These are phyloP conservation scores for Penelope pileata DNA, from an alignment of 2,113 vertebrate species.

Conservation along the genomic window DNA sequence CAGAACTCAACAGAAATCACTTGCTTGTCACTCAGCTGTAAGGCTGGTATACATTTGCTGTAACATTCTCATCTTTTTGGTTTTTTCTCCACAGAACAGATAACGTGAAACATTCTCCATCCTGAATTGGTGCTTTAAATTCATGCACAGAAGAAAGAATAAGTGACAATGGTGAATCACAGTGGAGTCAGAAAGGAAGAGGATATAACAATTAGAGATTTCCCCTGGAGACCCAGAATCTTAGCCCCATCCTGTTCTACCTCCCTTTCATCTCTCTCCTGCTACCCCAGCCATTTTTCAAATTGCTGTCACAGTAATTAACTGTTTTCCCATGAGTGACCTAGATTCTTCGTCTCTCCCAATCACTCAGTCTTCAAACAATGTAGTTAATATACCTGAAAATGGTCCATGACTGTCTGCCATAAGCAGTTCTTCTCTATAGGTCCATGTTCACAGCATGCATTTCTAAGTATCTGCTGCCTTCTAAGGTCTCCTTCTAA, in stretches of 20 bases:
- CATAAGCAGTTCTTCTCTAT: not conserved
- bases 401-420: not conserved
- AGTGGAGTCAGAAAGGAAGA: not conserved
- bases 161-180: not conserved
- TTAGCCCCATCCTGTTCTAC: not conserved
- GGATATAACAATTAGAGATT: not conserved
- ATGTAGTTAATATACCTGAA: not conserved
- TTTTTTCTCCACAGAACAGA: not conserved
- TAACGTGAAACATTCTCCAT: not conserved
- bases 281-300: not conserved
- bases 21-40: not conserved
- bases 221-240: not conserved
- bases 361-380: not conserved
- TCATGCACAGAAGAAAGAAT: not conserved
- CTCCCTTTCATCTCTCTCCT: not conserved
- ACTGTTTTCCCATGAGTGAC: not conserved
- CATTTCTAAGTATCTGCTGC: not conserved
- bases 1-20: not conserved
- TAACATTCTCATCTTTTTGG: not conserved
- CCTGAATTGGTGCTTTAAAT: not conserved
- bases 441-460: not conserved
- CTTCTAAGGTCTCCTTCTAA: not conserved
- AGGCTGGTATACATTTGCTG: not conserved
- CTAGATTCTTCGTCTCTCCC: not conserved
- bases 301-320: not conserved